Evolutionary conservation across 1,140 invertebrate genomes (phyloP).

Genomic region (Drosophila santomea): DNA sequence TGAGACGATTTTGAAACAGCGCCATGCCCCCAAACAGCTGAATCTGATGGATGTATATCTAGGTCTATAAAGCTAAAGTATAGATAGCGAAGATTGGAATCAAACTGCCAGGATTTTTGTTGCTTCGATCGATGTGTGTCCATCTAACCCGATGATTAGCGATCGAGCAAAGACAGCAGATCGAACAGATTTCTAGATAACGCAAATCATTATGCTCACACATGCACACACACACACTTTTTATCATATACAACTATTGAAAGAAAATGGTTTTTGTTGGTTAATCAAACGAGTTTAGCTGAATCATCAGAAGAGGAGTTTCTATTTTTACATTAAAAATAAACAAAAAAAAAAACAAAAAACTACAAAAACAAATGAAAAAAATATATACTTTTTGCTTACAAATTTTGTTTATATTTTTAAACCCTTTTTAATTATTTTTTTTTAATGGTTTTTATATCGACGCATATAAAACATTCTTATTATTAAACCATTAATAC

Average conservation of each 20-base stretch:
- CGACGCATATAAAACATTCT: slow-evolving; percentile 19
- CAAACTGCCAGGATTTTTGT: slow-evolving; percentile 37
- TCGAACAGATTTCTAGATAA: slow-evolving; percentile 21
- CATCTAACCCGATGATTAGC: not conserved
- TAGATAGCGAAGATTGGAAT: slow-evolving; percentile 24
- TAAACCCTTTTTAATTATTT: slow-evolving; percentile 17
- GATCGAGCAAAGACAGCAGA: slow-evolving; percentile 3
- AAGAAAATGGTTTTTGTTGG: slow-evolving; percentile 15
- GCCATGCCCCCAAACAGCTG: slow-evolving; percentile 9
- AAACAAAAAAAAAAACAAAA: slow-evolving; percentile 3
- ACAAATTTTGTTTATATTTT: slow-evolving; percentile 27
- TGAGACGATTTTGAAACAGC: slow-evolving; percentile 12
- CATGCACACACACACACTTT: slow-evolving; percentile 8
- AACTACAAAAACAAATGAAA: slow-evolving; percentile 5
- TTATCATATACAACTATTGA: slow-evolving; percentile 5
- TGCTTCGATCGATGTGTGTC: slow-evolving; percentile 12
- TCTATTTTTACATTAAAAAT: slow-evolving; percentile 35
- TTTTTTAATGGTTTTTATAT: slow-evolving; percentile 35
- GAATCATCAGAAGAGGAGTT: slow-evolving; percentile 3
- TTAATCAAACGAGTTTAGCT: slow-evolving; percentile 8
- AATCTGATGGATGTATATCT: slow-evolving; percentile 1
- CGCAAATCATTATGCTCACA: slow-evolving; percentile 26
- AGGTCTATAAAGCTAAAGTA: not conserved
- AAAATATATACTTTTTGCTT: slow-evolving; percentile 10
- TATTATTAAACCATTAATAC: slow-evolving; percentile 42